These are phyloP conservation scores for Paradoxurus hermaphroditus DNA, from an alignment of 2,113 vertebrate species.

Conservation along the genomic window DNA sequence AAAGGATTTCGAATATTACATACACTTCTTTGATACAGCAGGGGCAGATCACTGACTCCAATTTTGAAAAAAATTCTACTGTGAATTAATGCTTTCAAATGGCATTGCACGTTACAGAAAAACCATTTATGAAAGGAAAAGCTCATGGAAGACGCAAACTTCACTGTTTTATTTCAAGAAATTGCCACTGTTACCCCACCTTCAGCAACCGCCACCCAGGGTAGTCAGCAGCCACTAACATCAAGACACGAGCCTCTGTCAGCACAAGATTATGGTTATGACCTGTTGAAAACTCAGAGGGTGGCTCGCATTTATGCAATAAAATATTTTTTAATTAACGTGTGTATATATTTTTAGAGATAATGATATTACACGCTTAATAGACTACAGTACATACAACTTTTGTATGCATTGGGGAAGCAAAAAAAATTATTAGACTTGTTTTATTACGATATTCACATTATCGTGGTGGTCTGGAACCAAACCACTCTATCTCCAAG, in stretches of 20 bases:
- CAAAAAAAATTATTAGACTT: background rate
- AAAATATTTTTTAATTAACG: background rate
- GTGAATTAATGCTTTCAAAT: too few relatives aligned
- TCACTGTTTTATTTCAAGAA: too few relatives aligned
- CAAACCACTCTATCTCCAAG: background rate
- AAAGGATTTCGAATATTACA: too few relatives aligned
- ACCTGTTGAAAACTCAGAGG: background rate
- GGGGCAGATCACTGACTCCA: too few relatives aligned
- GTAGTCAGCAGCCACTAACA: background rate
- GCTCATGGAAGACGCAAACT: too few relatives aligned
- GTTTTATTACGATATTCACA: background rate
- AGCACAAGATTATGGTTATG: background rate
- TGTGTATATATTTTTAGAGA: background rate
- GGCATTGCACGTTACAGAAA: too few relatives aligned
- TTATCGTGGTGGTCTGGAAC: background rate
- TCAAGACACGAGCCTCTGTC: background rate
- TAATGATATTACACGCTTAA: background rate
- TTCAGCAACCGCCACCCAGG: background rate
- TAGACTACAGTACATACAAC: background rate
- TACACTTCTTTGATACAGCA: too few relatives aligned
- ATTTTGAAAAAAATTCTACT: too few relatives aligned
- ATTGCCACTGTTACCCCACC: background rate
- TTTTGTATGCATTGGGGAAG: background rate
- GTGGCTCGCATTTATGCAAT: background rate
- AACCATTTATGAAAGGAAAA: too few relatives aligned